Conservation (phyloP, 2,888 invertebrate species). For the Meta bourneti region DNA sequence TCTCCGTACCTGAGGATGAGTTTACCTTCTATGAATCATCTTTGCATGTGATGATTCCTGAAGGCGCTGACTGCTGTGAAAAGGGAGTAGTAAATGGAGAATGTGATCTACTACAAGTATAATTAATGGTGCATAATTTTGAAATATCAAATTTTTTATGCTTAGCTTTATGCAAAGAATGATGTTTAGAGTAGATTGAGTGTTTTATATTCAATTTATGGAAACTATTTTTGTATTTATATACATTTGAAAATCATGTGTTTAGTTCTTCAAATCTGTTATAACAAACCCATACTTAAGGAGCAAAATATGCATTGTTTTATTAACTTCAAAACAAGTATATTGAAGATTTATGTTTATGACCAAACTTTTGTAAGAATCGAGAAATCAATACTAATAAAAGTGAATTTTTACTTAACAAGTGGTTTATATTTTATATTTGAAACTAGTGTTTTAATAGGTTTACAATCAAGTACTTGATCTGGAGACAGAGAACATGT, state of each 20-base stretch:
- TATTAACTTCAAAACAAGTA: no score
- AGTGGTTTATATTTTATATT: no score
- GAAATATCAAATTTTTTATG: not conserved
- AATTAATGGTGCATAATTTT: constrained; percentile 35
- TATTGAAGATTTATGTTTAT: no score
- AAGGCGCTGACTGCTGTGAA: not conserved
- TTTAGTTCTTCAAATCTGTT: not conserved
- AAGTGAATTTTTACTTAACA: no score
- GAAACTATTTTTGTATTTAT: not conserved
- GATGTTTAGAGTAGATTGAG: not conserved
- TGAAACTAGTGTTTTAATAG: no score
- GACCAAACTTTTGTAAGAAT: no score
- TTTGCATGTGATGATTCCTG: not conserved
- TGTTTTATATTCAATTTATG: not conserved
- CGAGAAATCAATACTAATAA: no score
- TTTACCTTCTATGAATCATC: constrained; percentile 28
- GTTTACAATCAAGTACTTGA: no score
- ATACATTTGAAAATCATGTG: not conserved
- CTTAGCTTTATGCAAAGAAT: not conserved
- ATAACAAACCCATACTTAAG: not conserved
- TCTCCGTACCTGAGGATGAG: constrained; percentile 4
- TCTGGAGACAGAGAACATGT: no score
- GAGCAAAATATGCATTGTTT: not conserved
- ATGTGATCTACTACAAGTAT: not conserved
- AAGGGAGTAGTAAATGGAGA: constrained; percentile 38